Evolutionary conservation across 1,140 invertebrate genomes (phyloP), one percentile per base, ranked within the genome.

Genomic region (Drosophila willistoni): DNA sequence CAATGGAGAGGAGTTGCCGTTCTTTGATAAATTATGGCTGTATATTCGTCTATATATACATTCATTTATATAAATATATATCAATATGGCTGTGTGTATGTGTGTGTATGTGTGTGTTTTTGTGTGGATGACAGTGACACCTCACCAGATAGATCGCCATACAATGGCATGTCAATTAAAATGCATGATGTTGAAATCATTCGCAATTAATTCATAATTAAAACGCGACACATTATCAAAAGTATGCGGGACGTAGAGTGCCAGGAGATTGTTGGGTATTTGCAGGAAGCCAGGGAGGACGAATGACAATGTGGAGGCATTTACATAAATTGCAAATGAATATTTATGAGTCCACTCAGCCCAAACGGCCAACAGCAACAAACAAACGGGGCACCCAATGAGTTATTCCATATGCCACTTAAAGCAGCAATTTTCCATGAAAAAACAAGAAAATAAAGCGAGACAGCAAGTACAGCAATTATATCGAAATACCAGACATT

Each of bases 151-250:
- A 74, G 71, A 78, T 74, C 74, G 71, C 62, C 63, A 17, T 62
- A 77, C 64, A 83, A 82, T 87, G 82, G 82, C 75, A 79, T 86
- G 82, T 86, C 82, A 86, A 86, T 86, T 86, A 86, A 87, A 86
- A 86, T 86, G 79, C 82, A 87, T 87, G 76, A 87, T 86, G 82
- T 87, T 86, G 83, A 86, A 86, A 86, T 87, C 83, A 86, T 86
- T 86, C 76, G 83, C 83, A 87, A 86, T 86, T 86, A 86, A 86
- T 86, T 86, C 82, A 86, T 86, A 86, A 86, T 86, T 87, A 86
- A 86, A 86, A 82, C 76, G 79, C 79, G 83, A 86, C 82, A 86
- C 82, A 86, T 86, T 87, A 86, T 87, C 79, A 86, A 86, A 86
- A 82, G 79, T 77, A 71, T 22, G 17, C 44, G 44, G 44, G 17